phyloP scores from a whole-genome alignment of 2,113 vertebrate genomes.

The Pantherophis guttatus region DNA sequence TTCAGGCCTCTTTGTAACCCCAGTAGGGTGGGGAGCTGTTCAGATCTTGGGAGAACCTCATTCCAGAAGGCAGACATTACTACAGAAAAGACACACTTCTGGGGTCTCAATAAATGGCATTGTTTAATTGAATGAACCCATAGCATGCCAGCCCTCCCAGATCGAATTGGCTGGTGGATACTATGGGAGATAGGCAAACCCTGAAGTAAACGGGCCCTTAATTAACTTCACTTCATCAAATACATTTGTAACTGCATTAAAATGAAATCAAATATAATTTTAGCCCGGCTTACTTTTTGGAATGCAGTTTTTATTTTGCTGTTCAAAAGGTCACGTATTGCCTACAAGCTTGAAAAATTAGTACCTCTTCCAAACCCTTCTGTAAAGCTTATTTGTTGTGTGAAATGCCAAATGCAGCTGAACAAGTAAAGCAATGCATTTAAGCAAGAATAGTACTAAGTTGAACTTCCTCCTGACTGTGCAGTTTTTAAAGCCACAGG shows the following conservation, averaged over 20 bases:
- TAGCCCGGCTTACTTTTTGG: not conserved
- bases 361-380: not conserved
- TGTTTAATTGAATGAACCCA: not conserved
- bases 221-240: not conserved
- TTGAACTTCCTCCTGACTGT: not conserved
- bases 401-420: not conserved
- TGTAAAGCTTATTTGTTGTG: not conserved
- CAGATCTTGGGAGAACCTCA: not conserved
- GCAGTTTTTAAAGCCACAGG: not conserved
- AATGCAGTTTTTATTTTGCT: not conserved
- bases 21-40: not conserved
- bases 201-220: not conserved
- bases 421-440: not conserved
- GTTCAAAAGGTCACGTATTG: not conserved
- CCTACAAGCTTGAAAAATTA: not conserved
- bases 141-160: not conserved
- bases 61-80: not conserved
- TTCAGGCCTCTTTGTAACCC: not conserved
- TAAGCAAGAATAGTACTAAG: too few relatives aligned
- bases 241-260: not conserved
- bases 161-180: not conserved
- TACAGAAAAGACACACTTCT: not conserved
- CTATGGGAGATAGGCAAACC: not conserved
- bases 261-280: not conserved
- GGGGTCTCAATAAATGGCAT: not conserved